phyloP scores from a whole-genome alignment of 2,797 vertebrate genomes.

The Takifugu ocellatus region DNA sequence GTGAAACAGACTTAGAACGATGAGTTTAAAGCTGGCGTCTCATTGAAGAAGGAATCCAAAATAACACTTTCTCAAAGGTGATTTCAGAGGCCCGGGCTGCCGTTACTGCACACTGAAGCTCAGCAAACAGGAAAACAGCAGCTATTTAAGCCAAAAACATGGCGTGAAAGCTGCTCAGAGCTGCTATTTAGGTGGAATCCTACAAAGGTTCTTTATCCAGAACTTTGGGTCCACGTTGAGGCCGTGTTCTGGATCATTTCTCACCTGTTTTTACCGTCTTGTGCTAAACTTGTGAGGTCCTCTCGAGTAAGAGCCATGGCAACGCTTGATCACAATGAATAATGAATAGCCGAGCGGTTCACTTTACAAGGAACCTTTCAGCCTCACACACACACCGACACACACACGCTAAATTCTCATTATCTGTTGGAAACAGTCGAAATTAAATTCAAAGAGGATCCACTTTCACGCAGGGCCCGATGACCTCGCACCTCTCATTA shows the following conservation, averaged over 20 bases:
- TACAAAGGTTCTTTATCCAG: no score
- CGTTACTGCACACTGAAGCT: no score
- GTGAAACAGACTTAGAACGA: conserved; percentile 4
- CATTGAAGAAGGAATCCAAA: neutral
- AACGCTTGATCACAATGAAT: conserved; percentile 72
- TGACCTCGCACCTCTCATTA: neutral
- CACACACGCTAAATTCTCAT: conserved; percentile 55
- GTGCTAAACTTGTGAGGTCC: conserved; percentile 54
- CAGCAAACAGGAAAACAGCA: no score
- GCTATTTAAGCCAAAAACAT: no score
- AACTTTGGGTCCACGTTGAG: no score
- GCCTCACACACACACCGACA: conserved; percentile 54
- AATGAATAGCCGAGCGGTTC: conserved; percentile 71
- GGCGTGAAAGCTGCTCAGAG: no score
- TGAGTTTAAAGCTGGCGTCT: neutral
- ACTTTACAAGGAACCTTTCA: conserved; percentile 75
- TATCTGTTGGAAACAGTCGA: conserved; percentile 25
- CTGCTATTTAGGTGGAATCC: no score
- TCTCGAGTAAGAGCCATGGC: conserved; percentile 65
- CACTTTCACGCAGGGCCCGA: no score
- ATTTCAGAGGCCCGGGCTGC: neutral
- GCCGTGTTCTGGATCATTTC: no score
- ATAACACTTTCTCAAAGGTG: neutral
- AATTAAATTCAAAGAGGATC: no score
- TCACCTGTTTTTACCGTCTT: no score